These are phyloP conservation scores for Napeogenes inachia DNA, from an alignment of 2,888 invertebrate genomes.

Conservation along the genomic window DNA sequence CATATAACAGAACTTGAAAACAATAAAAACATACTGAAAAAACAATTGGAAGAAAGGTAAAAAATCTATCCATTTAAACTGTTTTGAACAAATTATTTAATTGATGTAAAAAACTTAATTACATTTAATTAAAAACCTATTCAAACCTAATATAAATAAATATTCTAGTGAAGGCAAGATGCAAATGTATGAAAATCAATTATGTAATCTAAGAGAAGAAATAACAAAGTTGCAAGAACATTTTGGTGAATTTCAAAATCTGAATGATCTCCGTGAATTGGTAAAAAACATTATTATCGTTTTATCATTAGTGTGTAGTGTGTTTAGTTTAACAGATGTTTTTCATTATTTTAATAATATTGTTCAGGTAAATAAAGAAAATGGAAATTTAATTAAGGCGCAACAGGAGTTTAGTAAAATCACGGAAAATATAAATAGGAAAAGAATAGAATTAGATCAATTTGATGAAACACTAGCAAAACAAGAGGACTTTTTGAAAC, in stretches of 20 bases:
- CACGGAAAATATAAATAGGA: constrained; percentile 47
- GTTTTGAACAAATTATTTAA: not conserved
- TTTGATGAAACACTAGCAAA: constrained; percentile 39
- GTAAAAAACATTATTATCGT: constrained; percentile 35
- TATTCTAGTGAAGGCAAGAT: constrained; percentile 56
- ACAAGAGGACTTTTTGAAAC: constrained; percentile 45
- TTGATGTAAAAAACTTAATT: not conserved
- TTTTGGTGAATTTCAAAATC: constrained; percentile 55
- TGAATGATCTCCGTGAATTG: constrained; percentile 52
- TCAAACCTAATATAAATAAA: not conserved
- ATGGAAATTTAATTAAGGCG: constrained; percentile 46
- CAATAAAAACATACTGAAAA: constrained; percentile 43
- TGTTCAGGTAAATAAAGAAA: constrained; percentile 51
- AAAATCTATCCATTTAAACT: constrained; percentile 5
- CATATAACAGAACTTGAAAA: constrained; percentile 50
- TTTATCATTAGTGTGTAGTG: no score
- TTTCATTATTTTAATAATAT: not conserved
- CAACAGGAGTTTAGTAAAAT: constrained; percentile 50
- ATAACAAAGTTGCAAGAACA: constrained; percentile 53
- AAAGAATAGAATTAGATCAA: constrained; percentile 46
- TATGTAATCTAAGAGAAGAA: constrained; percentile 50
- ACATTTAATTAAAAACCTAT: no score
- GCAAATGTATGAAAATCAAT: constrained; percentile 53
- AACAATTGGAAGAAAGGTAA: constrained; percentile 53
- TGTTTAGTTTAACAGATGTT: no score